Evolutionary conservation across 2,888 invertebrate species (phyloP), one percentile per base, ranked within the genome.

Genomic region (Itoplectis maculator): DNA sequence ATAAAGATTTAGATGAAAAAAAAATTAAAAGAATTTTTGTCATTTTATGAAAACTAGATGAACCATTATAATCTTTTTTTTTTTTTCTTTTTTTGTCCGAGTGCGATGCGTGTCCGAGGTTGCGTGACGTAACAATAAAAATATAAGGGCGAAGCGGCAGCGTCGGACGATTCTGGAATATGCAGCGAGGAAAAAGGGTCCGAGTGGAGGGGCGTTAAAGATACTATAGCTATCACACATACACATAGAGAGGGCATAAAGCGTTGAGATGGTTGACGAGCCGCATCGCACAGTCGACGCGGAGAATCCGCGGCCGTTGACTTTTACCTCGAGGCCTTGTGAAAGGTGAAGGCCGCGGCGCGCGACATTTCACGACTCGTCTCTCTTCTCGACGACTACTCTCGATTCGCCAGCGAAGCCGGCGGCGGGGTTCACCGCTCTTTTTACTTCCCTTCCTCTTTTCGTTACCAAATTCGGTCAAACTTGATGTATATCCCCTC

Each of bases 291-390:
- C 37, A 54, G 51, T 23, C 72, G 75, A 75, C 37, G 68, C 35
- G 75, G 51, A 56, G 70, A 40, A 79, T 66, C 79, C 85, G n/a
- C n/a, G 86, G 86, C 73, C 86, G 83, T 86, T 86, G 87, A 85
- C 87, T 85, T 81, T 81, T 75, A 66, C 76, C 77, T 69, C 77
- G 85, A 83, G 84, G 81, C 83, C 86, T 86, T 84, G 84, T 78
- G 79, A 86, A 87, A 87, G 86, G 86, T 87, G 86, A 87, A 87
- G 87, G 86, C 77, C 85, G 85, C 73, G 45, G 6, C 37, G 51
- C 20, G n/a, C n/a, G n/a, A n/a, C n/a, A n/a, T n/a, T 15, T 77
- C 63, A 13, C 37, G 35, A 65, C 56, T 49, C 18, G 49, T 66
- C 13, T n/a, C 37, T 13, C 37, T 51, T 15, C 66, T 23, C 11